These are phyloP conservation scores for Pterocles orientalis DNA, from an alignment of 2,113 vertebrate species.

Conservation along the genomic window DNA sequence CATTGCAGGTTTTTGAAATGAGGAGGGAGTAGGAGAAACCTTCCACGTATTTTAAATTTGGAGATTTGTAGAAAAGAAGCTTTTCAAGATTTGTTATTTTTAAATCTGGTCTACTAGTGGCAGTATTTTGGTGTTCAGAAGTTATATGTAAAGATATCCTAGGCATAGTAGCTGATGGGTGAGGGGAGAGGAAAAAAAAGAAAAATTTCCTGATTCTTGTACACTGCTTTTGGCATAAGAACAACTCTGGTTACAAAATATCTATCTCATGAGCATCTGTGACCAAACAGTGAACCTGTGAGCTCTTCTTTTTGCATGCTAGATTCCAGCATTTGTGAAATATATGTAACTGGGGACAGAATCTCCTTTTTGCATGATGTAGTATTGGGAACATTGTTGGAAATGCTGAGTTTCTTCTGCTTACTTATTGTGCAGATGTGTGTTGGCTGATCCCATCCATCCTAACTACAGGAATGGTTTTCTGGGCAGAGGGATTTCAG, in stretches of 20 bases:
- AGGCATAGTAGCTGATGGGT: background rate
- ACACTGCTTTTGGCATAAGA: background rate
- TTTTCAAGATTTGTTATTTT: background rate
- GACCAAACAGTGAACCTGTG: constrained; percentile 24
- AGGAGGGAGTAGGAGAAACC: background rate
- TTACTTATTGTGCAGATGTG: background rate
- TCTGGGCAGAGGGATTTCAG: background rate
- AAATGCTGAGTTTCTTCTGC: constrained; percentile 1
- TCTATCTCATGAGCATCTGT: background rate
- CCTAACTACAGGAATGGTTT: background rate
- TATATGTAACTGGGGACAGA: constrained; percentile 11
- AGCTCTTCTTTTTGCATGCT: background rate
- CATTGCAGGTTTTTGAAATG: background rate
- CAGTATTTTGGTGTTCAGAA: background rate
- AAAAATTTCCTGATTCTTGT: background rate
- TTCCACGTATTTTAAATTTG: background rate
- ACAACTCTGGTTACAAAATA: background rate
- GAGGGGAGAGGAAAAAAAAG: background rate
- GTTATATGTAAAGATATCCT: background rate
- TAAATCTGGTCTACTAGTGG: background rate
- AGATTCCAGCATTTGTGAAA: constrained; percentile 21
- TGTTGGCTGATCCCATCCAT: background rate
- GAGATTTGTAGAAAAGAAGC: background rate
- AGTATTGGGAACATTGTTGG: constrained; percentile 13
- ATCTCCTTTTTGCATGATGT: background rate